Evolutionary conservation across 2,888 invertebrate genomes (phyloP).

Genomic region (Argyresthia goedartella): DNA sequence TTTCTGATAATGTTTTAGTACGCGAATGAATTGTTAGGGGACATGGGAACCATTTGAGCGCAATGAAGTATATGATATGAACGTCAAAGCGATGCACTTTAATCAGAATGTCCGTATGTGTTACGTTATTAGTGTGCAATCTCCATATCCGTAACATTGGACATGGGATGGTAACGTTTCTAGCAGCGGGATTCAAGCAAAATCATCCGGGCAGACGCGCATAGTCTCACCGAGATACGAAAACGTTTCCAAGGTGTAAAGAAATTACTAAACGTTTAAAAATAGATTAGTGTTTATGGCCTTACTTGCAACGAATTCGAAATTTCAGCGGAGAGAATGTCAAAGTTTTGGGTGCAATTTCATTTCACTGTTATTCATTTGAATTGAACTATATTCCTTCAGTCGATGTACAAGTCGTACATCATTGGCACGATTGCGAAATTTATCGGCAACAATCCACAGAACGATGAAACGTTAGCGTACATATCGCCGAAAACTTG

Average conservation of each 20-base stretch:
- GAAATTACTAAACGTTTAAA: constrained; percentile 71
- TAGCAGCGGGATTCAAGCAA: constrained; percentile 55
- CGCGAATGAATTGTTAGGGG: constrained; percentile 52
- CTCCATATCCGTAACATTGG: constrained; percentile 28
- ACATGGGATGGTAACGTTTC: constrained; percentile 38
- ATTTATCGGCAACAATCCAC: constrained; percentile 65
- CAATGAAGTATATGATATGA: constrained; percentile 59
- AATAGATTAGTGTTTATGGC: constrained; percentile 72
- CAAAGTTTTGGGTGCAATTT: constrained; percentile 69
- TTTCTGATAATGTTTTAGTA: constrained; percentile 62
- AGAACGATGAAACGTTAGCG: constrained; percentile 64
- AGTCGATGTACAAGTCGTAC: constrained; percentile 56
- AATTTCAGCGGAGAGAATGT: constrained; percentile 69
- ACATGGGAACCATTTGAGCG: constrained; percentile 52
- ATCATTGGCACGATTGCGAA: constrained; percentile 63
- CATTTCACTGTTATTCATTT: constrained; percentile 67
- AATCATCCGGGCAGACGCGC: constrained; percentile 52
- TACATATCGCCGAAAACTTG: constrained; percentile 72
- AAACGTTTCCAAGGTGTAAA: constrained; percentile 64
- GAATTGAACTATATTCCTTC: constrained; percentile 46
- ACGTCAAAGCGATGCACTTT: constrained; percentile 71
- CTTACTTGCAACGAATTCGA: constrained; percentile 71
- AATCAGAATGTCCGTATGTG: constrained; percentile 60
- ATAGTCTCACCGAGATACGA: constrained; percentile 63
- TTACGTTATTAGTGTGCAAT: constrained; percentile 68